A percentile compares a stretch with the other conserved stretches of the same genome.
Evolutionary conservation across 2,113 vertebrate genomes (phyloP).

Genomic region (Platichthys flesus): DNA sequence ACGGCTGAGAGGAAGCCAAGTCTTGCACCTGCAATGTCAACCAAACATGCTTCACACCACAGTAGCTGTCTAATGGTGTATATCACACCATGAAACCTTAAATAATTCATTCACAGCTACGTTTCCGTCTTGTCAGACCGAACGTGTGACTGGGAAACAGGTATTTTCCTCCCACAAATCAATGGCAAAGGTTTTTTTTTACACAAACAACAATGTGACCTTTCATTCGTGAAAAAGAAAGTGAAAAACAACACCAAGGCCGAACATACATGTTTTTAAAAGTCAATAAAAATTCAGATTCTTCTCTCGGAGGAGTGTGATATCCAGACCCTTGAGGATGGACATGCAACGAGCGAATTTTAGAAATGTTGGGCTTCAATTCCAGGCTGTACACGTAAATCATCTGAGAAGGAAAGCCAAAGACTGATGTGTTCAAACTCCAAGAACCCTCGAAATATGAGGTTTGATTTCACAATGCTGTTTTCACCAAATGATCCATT

Average conservation of each 20-base stretch:
- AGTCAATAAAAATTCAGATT: neutral
- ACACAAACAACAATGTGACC: conserved; percentile 39
- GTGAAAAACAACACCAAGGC: neutral
- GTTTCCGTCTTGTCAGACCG: conserved; percentile 41
- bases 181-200: conserved; percentile 7
- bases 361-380: no score
- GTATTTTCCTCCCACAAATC: neutral
- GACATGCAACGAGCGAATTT: no score
- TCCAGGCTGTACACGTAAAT: no score
- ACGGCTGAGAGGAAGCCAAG: neutral
- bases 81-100: conserved; percentile 34
- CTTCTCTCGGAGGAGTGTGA: no score
- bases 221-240: conserved; percentile 22
- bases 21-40: neutral
- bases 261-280: neutral
- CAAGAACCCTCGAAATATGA: no score
- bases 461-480: no score
- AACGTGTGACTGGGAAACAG: neutral
- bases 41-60: conserved; percentile 38
- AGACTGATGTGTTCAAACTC: no score
- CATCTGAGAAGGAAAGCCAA: no score
- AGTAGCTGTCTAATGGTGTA: conserved; percentile 25
- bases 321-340: no score
- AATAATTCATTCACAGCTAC: conserved; percentile 59
- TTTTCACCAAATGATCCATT: no score